phyloP scores from a whole-genome alignment of 2,888 invertebrate genomes.

The Ellobium chinense region DNA sequence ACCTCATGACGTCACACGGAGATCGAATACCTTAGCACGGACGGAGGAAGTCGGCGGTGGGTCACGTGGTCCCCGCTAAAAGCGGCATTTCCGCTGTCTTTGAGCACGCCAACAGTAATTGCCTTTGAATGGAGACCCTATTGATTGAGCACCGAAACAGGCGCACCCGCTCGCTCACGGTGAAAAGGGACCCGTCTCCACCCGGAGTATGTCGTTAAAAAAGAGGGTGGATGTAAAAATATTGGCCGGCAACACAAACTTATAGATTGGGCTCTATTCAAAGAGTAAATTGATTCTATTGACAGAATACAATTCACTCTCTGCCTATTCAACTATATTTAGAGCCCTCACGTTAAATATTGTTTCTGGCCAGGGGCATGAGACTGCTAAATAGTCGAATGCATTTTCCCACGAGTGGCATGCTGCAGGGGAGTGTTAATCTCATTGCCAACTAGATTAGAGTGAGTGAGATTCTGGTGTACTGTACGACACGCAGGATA shows the following conservation, averaged over 20 bases:
- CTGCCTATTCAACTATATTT: conserved; percentile 10
- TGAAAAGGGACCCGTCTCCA: neutral
- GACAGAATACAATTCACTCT: neutral
- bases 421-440: too few species aligned
- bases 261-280: neutral
- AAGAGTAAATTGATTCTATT: conserved; percentile 35
- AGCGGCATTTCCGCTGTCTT: conserved; percentile 52
- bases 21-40: conserved; percentile 34
- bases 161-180: neutral
- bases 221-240: neutral
- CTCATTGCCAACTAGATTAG: too few species aligned
- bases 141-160: conserved; percentile 33
- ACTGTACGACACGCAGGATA: too few species aligned
- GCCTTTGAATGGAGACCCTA: conserved; percentile 78
- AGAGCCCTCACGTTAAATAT: neutral
- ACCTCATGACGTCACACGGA: neutral
- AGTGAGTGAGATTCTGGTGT: too few species aligned
- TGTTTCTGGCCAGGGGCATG: conserved; percentile 4
- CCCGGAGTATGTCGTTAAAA: neutral
- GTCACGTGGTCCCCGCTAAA: conserved; percentile 43
- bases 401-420: conserved; percentile 28
- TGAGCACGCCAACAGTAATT: conserved; percentile 48
- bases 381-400: neutral
- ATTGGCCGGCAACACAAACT: neutral
- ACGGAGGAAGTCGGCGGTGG: conserved; percentile 16